Percentiles rank a stretch among this genome's conserved stretches.
Evolutionary conservation across 2,113 vertebrate species (phyloP).

Genomic region (Odocoileus virginianus): DNA sequence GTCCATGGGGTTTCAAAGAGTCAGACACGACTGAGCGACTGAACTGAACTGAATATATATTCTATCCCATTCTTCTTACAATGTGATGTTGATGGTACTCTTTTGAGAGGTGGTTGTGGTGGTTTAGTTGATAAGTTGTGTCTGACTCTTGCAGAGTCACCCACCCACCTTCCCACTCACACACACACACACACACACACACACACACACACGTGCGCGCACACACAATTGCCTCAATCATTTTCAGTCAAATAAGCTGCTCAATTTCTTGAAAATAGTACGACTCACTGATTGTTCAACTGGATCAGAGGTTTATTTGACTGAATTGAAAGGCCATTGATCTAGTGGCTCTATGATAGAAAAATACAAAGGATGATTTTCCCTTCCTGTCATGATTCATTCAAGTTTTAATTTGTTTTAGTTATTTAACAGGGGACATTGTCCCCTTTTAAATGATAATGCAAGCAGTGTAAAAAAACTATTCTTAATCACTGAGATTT

Average conservation of each 20-base stretch:
- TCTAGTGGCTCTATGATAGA: neutral
- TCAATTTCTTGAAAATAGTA: conserved; percentile 11
- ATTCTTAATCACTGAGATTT: neutral
- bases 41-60: neutral
- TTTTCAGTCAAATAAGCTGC: conserved; percentile 13
- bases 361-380: conserved; percentile 16
- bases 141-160: neutral
- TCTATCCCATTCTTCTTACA: neutral
- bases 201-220: neutral
- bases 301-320: conserved; percentile 20
- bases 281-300: neutral
- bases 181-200: neutral
- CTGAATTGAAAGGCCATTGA: conserved; percentile 11
- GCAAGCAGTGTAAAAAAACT: neutral
- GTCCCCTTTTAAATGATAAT: neutral
- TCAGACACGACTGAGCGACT: neutral
- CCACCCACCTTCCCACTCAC: neutral
- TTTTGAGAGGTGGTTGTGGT: neutral
- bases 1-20: neutral
- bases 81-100: neutral
- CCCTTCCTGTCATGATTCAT: neutral
- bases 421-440: neutral
- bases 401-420: conserved; percentile 37
- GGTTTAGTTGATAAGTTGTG: neutral
- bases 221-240: neutral